phyloP scores from a whole-genome alignment of 2,113 vertebrate genomes.

The Cebidichthys violaceus region DNA sequence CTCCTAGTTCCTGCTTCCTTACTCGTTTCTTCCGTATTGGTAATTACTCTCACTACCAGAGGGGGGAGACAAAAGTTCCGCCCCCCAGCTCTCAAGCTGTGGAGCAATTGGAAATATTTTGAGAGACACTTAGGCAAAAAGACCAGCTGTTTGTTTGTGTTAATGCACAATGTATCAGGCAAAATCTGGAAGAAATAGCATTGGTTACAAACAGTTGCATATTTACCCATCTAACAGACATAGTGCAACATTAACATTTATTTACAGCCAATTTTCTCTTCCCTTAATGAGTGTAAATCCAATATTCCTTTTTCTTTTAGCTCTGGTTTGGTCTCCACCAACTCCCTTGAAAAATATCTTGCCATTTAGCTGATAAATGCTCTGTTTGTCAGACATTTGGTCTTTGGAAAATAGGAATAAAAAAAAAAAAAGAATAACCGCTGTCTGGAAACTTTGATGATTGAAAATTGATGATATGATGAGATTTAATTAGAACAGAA shows the following conservation, averaged over 20 bases:
- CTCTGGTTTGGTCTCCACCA: background rate
- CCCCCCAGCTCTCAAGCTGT: background rate
- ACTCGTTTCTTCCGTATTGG: background rate
- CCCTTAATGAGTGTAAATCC: background rate
- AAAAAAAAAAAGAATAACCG: too few species aligned
- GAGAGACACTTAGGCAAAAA: conserved; percentile 23
- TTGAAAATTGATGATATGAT: background rate
- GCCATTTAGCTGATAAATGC: background rate
- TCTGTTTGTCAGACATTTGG: background rate
- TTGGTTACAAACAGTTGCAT: background rate
- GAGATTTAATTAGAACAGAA: background rate
- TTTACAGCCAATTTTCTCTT: background rate
- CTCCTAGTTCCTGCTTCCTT: background rate
- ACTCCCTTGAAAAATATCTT: background rate
- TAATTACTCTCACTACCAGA: background rate
- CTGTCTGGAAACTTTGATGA: background rate
- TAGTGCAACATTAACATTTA: background rate
- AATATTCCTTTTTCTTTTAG: background rate
- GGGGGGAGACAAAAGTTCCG: background rate
- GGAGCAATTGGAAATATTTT: conserved; percentile 11
- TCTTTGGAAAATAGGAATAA: background rate
- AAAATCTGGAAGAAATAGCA: background rate
- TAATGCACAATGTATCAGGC: conserved; percentile 3
- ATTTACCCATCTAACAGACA: background rate
- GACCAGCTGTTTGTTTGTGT: conserved; percentile 58